Evolutionary conservation across 2,888 invertebrate genomes (phyloP).

Genomic region (Phragmatobia fuliginosa): DNA sequence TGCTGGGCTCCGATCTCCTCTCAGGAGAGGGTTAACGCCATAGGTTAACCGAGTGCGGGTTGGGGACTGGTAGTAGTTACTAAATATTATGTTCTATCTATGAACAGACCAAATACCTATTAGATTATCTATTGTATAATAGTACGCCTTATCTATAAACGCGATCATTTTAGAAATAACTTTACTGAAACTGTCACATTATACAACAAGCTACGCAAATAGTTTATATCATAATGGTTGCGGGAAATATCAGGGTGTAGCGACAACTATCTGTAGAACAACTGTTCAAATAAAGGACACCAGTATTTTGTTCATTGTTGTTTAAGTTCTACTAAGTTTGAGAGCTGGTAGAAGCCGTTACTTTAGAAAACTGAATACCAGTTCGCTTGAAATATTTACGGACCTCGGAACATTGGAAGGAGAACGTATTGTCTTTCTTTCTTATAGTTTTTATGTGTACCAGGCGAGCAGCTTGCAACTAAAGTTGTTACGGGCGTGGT

Average conservation of each 20-base stretch:
- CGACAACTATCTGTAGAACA: neutral
- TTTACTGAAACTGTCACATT: neutral
- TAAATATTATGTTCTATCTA: neutral
- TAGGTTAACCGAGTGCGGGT: too few species aligned
- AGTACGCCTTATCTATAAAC: neutral
- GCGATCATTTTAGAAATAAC: neutral
- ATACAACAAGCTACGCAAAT: slow-evolving; percentile 3
- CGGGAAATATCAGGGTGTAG: neutral
- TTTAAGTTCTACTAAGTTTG: slow-evolving; percentile 7
- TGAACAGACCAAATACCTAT: neutral
- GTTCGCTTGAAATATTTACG: neutral
- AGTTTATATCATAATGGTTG: slow-evolving; percentile 1
- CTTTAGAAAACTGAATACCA: neutral
- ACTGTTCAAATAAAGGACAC: slow-evolving; percentile 12
- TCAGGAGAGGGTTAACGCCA: too few species aligned
- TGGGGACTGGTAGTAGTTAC: too few species aligned
- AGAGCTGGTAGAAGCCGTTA: neutral
- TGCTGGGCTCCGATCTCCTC: too few species aligned
- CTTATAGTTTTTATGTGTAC: neutral
- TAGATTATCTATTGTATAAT: neutral
- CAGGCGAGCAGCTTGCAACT: neutral
- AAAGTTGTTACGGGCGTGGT: neutral
- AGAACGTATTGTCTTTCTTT: neutral
- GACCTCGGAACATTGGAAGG: neutral
- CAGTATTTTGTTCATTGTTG: neutral